These are phyloP conservation scores for Archaeoteleia sp. DNA, from an alignment of 2,888 invertebrate species.

Conservation along the genomic window DNA sequence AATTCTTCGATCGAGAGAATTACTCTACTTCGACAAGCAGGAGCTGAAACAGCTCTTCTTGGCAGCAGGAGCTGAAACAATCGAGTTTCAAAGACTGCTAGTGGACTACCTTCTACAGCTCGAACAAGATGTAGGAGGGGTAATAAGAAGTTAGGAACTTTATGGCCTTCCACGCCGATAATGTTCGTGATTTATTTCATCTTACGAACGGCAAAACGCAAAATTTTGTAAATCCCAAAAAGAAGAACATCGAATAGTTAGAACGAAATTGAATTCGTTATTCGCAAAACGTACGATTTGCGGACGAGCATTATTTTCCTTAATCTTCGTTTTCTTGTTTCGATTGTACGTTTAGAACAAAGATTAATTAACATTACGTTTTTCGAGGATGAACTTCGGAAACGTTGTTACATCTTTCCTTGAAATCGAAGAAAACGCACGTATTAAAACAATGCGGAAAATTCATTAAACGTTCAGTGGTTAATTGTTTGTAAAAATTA, in stretches of 20 bases:
- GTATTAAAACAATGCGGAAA: too few species aligned
- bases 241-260: constrained; percentile 29
- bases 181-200: constrained; percentile 12
- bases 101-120: constrained; percentile 36
- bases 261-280: too few species aligned
- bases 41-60: too few species aligned
- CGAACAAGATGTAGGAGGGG: constrained; percentile 18
- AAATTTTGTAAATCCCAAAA: constrained; percentile 15
- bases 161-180: not conserved
- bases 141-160: constrained; percentile 33
- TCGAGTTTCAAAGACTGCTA: constrained; percentile 35
- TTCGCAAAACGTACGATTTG: too few species aligned
- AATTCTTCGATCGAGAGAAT: not conserved
- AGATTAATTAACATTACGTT: constrained; percentile 36
- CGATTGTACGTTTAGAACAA: too few species aligned
- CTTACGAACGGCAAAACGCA: constrained; percentile 18
- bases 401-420: constrained; percentile 41
- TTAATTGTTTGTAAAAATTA: too few species aligned
- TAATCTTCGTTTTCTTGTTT: too few species aligned
- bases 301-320: constrained; percentile 9
- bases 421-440: too few species aligned
- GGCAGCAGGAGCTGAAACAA: constrained; percentile 24
- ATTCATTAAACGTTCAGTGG: too few species aligned
- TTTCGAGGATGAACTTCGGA: constrained; percentile 51
- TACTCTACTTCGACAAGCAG: not conserved